These are phyloP conservation scores for Leptopterna dolabrata DNA, from an alignment of 2,888 invertebrate species.

Conservation along the genomic window DNA sequence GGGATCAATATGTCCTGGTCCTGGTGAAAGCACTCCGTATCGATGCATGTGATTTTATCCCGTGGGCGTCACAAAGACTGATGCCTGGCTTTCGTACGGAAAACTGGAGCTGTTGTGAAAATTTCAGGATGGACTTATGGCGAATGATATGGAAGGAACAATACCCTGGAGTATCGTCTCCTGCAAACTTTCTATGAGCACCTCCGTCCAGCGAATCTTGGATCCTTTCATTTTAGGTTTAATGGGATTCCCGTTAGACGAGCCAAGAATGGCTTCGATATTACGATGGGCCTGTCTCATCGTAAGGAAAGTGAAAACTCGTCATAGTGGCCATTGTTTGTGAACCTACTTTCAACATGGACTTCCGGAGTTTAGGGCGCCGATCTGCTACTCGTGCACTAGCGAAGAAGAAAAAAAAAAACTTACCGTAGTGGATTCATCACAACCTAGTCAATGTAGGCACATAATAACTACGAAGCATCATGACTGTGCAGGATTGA, in stretches of 20 bases:
- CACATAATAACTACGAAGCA: too few relatives aligned
- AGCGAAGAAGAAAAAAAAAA: too few relatives aligned
- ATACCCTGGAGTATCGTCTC: not conserved
- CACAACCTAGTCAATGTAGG: too few relatives aligned
- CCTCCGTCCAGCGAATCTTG: constrained; percentile 2
- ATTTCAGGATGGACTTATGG: not conserved
- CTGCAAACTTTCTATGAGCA: not conserved
- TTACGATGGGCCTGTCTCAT: not conserved
- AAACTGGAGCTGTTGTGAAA: not conserved
- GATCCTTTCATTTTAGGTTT: not conserved
- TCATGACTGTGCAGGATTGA: too few relatives aligned
- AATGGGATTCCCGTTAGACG: not conserved
- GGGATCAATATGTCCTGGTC: not conserved
- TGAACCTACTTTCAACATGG: not conserved
- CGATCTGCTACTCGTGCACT: too few relatives aligned
- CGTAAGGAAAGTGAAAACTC: not conserved
- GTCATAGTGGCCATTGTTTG: not conserved
- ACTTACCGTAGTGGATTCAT: too few relatives aligned
- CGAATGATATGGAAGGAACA: not conserved
- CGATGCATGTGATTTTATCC: not conserved
- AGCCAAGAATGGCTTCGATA: not conserved
- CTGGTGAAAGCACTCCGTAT: not conserved
- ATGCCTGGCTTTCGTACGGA: not conserved
- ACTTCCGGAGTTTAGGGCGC: not conserved
- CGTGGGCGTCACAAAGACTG: not conserved